Evolutionary conservation across 2,113 vertebrate genomes (phyloP).

Genomic region (Entelurus aequoreus): DNA sequence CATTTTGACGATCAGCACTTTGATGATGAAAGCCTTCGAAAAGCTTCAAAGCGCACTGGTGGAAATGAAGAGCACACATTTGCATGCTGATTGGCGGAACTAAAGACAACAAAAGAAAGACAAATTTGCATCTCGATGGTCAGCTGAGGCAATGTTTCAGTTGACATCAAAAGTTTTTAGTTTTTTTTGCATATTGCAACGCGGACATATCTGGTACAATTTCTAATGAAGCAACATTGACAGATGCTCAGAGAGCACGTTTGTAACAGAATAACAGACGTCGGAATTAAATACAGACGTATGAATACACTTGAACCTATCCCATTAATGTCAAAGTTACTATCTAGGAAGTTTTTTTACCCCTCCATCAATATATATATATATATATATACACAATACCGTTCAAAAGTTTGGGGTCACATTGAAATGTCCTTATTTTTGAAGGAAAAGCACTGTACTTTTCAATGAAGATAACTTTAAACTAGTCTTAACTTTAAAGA

Average conservation of each 20-base stretch:
- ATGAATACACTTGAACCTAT: no score
- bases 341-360: neutral
- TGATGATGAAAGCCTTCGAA: slow-evolving; percentile 67
- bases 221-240: slow-evolving; percentile 1
- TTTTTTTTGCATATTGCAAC: slow-evolving; percentile 34
- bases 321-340: no score
- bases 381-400: no score
- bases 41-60: slow-evolving; percentile 62
- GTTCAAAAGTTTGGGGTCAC: no score
- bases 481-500: no score
- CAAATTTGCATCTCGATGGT: slow-evolving; percentile 64
- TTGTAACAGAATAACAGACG: neutral
- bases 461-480: no score
- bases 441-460: no score
- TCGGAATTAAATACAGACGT: no score
- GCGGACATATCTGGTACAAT: slow-evolving; percentile 4
- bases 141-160: slow-evolving; percentile 52
- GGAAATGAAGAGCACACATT: slow-evolving; percentile 55
- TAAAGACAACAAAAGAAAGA: slow-evolving; percentile 47
- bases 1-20: slow-evolving; percentile 52
- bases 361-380: no score
- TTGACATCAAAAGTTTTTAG: slow-evolving; percentile 63
- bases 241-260: neutral
- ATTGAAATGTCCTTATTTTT: no score
- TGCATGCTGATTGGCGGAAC: slow-evolving; percentile 66